Base-by-base conservation (phyloP, 1,140 invertebrate genomes). In the Heliconius melpomene region DNA sequence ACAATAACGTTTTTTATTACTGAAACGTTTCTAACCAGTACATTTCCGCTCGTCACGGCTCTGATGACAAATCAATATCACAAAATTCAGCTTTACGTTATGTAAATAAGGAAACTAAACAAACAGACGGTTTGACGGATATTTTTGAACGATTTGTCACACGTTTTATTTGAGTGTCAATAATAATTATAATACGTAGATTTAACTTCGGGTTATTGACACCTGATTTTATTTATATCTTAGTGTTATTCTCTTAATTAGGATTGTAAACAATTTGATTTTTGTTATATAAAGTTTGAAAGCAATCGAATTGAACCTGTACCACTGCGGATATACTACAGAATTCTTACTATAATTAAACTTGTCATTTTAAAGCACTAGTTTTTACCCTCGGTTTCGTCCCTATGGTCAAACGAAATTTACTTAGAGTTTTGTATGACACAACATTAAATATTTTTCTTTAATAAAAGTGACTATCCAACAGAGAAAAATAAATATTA, bases 101-200 rank as follows among this genome's bases (percentile, higher is more conserved):
- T 66, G 60, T 66, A 29, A 66, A 66, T 66, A 66, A 66, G 60
- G 60, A 66, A 66, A 66, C 60, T 66, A 66, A 66, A 29, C 60
- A 66, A 66, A 66, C 60, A 66, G 23, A 66, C 13, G 60, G 60
- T 66, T 66, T 29, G 26, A 66, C 60, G 60, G 26, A 66, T 66
- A 66, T 66, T 66, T 16, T 57, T 66, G 60, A 26, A 66, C 60
- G 60, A 66, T 66, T 66, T 66, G 60, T 66, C 60, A 66, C 60
- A 66, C 26, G 26, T 29, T 29, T 66, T 66, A 66, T 66, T 60
- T 60, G 29, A 13, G 26, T 26, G 60, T 29, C 60, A 66, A 66
- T 66, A 29, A 66, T 66, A 66, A 66, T 66, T 66, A 66, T 26
- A 66, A 66, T 66, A 29, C 5, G 0, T 29, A 16, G 26, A 66